These are phyloP conservation scores for Lycaon pictus DNA, from an alignment of 2,113 vertebrate species.

Conservation along the genomic window DNA sequence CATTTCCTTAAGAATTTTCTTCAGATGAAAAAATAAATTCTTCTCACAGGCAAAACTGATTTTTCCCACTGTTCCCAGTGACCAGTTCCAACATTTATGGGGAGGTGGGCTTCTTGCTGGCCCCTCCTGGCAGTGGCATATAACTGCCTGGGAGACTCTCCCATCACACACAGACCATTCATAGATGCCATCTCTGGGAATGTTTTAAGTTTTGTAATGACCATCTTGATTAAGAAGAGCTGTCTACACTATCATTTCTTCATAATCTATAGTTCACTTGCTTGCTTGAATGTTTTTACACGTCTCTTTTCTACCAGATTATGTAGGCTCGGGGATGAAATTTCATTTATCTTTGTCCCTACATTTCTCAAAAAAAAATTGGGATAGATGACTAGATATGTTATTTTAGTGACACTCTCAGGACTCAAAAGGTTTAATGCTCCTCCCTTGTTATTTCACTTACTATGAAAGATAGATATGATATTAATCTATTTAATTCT, in stretches of 20 bases:
- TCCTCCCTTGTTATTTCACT: background rate
- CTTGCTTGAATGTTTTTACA: background rate
- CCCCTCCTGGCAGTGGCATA: background rate
- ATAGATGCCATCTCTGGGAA: background rate
- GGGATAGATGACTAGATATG: background rate
- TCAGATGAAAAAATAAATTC: background rate
- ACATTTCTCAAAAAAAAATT: background rate
- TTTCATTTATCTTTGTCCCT: background rate
- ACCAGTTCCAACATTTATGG: background rate
- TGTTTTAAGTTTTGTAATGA: background rate
- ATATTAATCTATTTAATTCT: background rate
- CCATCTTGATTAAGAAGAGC: background rate
- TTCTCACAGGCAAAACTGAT: background rate
- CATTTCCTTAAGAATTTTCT: background rate
- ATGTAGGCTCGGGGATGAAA: background rate
- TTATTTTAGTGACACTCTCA: background rate
- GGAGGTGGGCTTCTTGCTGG: accelerated
- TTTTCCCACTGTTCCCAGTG: no score
- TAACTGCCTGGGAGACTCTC: background rate
- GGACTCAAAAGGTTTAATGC: background rate
- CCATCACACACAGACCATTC: no score
- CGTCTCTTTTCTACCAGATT: background rate
- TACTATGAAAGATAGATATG: background rate
- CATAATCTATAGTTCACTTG: background rate
- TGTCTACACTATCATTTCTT: accelerated